These are phyloP conservation scores for Adelosebastes latens DNA, from an alignment of 2,797 vertebrate species.

Conservation along the genomic window DNA sequence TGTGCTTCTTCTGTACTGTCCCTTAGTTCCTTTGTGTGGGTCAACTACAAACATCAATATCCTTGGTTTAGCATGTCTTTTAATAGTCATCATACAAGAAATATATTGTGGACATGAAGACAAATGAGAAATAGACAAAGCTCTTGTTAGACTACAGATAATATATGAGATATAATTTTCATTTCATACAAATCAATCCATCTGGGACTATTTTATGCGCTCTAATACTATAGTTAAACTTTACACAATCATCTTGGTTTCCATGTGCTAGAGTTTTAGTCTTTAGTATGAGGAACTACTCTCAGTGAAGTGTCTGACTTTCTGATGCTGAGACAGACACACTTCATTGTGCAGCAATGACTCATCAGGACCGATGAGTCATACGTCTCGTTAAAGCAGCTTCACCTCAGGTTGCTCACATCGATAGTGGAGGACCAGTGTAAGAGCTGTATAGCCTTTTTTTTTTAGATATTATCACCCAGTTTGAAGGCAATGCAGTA, in stretches of 20 bases:
- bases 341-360: not conserved
- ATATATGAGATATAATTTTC: rapidly evolving
- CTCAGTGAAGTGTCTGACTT: not conserved
- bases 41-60: not conserved
- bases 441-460: not conserved
- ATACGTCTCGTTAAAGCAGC: not conserved
- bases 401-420: not conserved
- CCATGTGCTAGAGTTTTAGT: not conserved
- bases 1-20: constrained; percentile 17
- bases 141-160: not conserved
- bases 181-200: not conserved
- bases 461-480: not conserved
- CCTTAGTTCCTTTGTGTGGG: not conserved
- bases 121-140: not conserved
- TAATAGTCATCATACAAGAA: not conserved
- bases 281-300: not conserved
- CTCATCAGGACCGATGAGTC: constrained; percentile 3
- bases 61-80: not conserved
- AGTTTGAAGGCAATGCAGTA: not conserved
- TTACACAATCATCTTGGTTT: not conserved
- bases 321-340: not conserved
- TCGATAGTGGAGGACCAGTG: not conserved
- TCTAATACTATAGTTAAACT: not conserved
- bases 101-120: not conserved
- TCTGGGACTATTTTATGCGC: not conserved